These are phyloP conservation scores for Archips crataeganus DNA, from an alignment of 2,888 invertebrate genomes.

Conservation along the genomic window DNA sequence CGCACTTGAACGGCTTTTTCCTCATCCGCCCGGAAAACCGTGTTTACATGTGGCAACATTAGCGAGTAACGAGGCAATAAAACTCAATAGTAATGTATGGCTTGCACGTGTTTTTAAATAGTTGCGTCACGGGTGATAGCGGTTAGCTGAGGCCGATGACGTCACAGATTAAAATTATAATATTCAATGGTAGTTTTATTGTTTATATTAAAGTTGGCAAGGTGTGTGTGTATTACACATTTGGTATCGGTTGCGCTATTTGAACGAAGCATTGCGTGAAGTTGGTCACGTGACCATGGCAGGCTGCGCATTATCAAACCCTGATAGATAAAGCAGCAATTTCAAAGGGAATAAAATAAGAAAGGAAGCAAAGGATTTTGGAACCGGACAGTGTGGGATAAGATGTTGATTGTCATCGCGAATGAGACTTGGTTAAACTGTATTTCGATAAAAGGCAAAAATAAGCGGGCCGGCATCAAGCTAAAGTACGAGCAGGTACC, in stretches of 20 bases:
- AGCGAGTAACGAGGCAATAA: slow-evolving; percentile 15
- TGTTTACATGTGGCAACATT: slow-evolving; percentile 9
- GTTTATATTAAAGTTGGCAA: slow-evolving; percentile 28
- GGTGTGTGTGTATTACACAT: slow-evolving; percentile 9
- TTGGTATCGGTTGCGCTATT: slow-evolving; percentile 31
- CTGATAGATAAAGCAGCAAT: background rate
- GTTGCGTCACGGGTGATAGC: slow-evolving; percentile 18
- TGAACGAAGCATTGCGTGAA: slow-evolving; percentile 57
- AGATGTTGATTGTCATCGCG: too few relatives aligned
- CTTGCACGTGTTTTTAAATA: slow-evolving; percentile 13
- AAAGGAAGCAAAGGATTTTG: too few relatives aligned
- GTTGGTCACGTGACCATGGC: slow-evolving; percentile 69
- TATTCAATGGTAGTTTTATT: slow-evolving; percentile 17
- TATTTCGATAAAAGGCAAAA: too few relatives aligned
- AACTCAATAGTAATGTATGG: slow-evolving; percentile 1
- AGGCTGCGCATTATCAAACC: slow-evolving; percentile 37
- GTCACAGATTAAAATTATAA: slow-evolving; percentile 12
- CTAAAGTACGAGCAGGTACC: too few relatives aligned
- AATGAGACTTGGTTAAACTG: too few relatives aligned
- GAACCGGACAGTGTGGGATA: too few relatives aligned
- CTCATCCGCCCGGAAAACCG: background rate
- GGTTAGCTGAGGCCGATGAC: slow-evolving; percentile 5
- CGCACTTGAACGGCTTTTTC: slow-evolving; percentile 9
- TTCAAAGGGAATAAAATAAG: background rate
- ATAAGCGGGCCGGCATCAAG: too few relatives aligned